These are phyloP conservation scores for Tor tambroides DNA, from an alignment of 2,113 vertebrate species.

Conservation along the genomic window DNA sequence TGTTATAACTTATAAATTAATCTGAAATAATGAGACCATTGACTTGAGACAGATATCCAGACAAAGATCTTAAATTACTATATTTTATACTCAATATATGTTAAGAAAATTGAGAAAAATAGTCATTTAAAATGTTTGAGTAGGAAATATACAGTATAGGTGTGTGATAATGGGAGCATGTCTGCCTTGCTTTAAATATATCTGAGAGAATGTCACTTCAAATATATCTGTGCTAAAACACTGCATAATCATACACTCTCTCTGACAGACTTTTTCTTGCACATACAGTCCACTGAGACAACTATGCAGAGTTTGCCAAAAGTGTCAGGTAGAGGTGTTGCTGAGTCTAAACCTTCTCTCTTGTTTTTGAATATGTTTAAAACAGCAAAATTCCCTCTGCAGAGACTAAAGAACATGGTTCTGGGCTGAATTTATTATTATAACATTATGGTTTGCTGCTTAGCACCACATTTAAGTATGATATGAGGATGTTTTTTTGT, in stretches of 20 bases:
- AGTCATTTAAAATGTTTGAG: neutral
- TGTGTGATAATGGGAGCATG: neutral
- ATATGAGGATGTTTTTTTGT: neutral
- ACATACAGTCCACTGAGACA: conserved; percentile 35
- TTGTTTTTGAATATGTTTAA: neutral
- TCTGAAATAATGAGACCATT: neutral
- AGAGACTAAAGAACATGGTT: neutral
- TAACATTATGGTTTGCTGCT: neutral
- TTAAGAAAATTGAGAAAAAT: neutral
- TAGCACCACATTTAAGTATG: neutral
- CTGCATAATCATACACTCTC: neutral
- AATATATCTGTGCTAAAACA: conserved; percentile 19
- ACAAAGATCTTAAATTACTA: neutral
- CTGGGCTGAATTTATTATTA: neutral
- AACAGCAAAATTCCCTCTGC: neutral
- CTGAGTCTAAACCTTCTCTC: neutral
- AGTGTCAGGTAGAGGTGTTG: neutral
- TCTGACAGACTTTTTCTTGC: neutral
- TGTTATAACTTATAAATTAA: neutral
- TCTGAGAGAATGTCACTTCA: conserved; percentile 1
- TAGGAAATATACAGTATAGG: neutral
- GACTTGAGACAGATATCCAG: neutral
- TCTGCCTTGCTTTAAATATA: conserved; percentile 54
- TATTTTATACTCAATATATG: neutral
- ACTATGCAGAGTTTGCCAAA: conserved; percentile 1